phyloP scores from a whole-genome alignment of 2,797 vertebrate genomes.

The Sandelia bainsii region DNA sequence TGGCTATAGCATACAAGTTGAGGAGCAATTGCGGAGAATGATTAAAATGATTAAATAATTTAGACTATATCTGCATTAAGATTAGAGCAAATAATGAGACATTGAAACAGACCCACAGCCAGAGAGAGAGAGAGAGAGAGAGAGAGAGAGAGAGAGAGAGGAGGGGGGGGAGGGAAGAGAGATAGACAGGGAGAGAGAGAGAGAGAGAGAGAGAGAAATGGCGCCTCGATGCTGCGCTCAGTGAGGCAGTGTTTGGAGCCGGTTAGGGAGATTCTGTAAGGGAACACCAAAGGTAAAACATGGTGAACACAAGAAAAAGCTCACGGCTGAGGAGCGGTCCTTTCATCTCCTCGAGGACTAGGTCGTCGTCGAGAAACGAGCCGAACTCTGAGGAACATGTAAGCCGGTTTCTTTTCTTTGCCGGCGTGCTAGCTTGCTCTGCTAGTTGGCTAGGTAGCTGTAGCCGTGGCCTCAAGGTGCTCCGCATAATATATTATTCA shows the following conservation, averaged over 20 bases:
- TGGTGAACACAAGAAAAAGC: slow-evolving; percentile 96
- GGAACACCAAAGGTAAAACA: slow-evolving; percentile 77
- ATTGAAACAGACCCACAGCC: slow-evolving; percentile 32
- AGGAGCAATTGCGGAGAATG: background rate
- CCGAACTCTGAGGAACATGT: slow-evolving; percentile 85
- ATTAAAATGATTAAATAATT: background rate
- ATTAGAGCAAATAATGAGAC: background rate
- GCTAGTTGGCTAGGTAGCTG: slow-evolving; percentile 68
- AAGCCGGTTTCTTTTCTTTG: slow-evolving; percentile 80
- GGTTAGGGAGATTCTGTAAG: slow-evolving; percentile 73
- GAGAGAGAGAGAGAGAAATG: slow-evolving; percentile 82
- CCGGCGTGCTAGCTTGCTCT: slow-evolving; percentile 74
- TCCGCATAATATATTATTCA: slow-evolving; percentile 46
- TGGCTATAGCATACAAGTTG: too few relatives aligned
- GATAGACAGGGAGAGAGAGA: slow-evolving; percentile 53
- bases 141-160: slow-evolving; percentile 53
- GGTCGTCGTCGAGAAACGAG: slow-evolving; percentile 84
- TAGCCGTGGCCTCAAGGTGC: slow-evolving; percentile 74
- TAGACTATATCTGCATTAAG: background rate
- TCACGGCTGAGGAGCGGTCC: slow-evolving; percentile 77
- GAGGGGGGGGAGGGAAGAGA: slow-evolving; percentile 54
- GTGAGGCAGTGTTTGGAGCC: slow-evolving; percentile 83
- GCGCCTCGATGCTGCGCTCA: slow-evolving; percentile 84
- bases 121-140: slow-evolving; percentile 64
- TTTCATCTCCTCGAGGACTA: slow-evolving; percentile 87